Conservation (phyloP, 2,888 invertebrate genomes). For the Linnaemya vulpina region DNA sequence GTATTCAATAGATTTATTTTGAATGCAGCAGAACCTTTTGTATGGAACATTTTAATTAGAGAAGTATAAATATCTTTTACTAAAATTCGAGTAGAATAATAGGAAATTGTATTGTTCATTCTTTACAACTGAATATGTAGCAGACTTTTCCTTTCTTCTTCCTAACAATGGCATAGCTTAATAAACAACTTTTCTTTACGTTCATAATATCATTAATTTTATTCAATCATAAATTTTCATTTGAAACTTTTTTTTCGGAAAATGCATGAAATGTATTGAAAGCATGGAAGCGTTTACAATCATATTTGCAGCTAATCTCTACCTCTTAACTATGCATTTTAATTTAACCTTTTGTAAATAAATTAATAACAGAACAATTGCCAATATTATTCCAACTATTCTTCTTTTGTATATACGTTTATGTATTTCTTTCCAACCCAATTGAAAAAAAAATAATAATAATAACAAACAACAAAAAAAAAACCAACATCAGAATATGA, state of each 20-base stretch:
- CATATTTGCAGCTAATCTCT: background rate
- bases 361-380: conserved; percentile 38
- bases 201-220: conserved; percentile 24
- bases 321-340: background rate
- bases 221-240: background rate
- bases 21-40: too few relatives aligned
- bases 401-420: conserved; percentile 62
- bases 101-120: too few relatives aligned
- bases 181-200: conserved; percentile 30
- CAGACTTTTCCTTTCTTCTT: background rate
- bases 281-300: conserved; percentile 52
- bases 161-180: conserved; percentile 43
- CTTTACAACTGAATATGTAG: background rate
- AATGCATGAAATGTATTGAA: conserved; percentile 47
- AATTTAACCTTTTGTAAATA: conserved; percentile 47
- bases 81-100: too few relatives aligned
- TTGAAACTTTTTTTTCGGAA: conserved; percentile 20
- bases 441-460: conserved; percentile 23
- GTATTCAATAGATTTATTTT: too few relatives aligned
- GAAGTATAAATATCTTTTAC: too few relatives aligned
- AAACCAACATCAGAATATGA: conserved; percentile 69
- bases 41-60: too few relatives aligned
- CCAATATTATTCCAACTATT: conserved; percentile 56
- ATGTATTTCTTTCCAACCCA: conserved; percentile 38
- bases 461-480: conserved; percentile 16